phyloP scores from a whole-genome alignment of 2,888 invertebrate genomes.

The Anticlea derivata region DNA sequence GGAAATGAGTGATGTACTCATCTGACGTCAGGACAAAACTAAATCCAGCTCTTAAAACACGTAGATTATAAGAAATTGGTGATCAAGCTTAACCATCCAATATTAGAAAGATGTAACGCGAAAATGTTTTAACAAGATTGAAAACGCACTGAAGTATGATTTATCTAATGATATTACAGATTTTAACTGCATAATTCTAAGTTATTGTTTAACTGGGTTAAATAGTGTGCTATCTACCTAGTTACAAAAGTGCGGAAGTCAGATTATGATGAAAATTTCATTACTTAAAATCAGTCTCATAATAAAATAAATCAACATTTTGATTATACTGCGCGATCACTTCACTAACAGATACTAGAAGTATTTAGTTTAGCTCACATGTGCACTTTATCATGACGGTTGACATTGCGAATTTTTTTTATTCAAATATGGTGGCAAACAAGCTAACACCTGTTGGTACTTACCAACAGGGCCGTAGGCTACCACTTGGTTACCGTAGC shows the following conservation, averaged over 20 bases:
- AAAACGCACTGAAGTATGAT: constrained; percentile 10
- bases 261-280: constrained; percentile 59
- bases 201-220: constrained; percentile 16
- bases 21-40: not conserved
- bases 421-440: no score
- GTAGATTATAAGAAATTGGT: constrained; percentile 26
- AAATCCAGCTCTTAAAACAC: constrained; percentile 19
- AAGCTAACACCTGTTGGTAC: no score
- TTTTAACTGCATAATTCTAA: constrained; percentile 13
- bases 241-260: constrained; percentile 50
- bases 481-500: no score
- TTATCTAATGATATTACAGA: constrained; percentile 17
- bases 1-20: not conserved
- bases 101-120: constrained; percentile 13
- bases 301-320: constrained; percentile 57
- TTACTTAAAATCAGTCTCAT: constrained; percentile 83
- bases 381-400: not conserved
- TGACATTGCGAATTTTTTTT: not conserved
- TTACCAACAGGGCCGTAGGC: no score
- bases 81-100: constrained; percentile 14
- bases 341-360: constrained; percentile 9
- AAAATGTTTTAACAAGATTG: constrained; percentile 13
- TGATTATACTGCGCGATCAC: constrained; percentile 28
- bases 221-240: constrained; percentile 26
- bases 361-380: constrained; percentile 1